Percentiles rank a stretch among this genome's conserved stretches.
Evolutionary conservation across 2,113 vertebrate genomes (phyloP).

Genomic region (Toxotes chatareus): DNA sequence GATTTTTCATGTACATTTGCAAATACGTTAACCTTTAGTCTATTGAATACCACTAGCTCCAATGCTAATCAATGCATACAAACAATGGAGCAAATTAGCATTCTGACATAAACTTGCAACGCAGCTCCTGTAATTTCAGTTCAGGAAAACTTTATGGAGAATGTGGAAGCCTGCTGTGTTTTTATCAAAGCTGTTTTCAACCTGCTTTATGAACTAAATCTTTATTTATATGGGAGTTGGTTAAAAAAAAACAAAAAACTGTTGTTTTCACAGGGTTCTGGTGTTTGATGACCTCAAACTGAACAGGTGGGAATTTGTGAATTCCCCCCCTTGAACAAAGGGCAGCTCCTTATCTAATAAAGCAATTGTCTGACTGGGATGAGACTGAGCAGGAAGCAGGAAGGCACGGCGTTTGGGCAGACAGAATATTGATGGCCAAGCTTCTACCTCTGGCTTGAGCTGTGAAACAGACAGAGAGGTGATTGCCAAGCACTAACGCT

Average conservation of each 20-base stretch:
- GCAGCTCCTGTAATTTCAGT: not conserved
- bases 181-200: not conserved
- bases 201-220: not conserved
- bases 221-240: not conserved
- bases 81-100: not conserved
- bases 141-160: not conserved
- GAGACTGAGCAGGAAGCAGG: constrained; percentile 2
- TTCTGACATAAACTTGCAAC: not conserved
- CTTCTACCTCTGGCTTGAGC: constrained; percentile 59
- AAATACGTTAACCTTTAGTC: not conserved
- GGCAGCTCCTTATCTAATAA: constrained; percentile 65
- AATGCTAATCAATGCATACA: not conserved
- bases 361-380: constrained; percentile 55
- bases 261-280: not conserved
- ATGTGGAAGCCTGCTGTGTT: not conserved
- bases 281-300: constrained; percentile 2
- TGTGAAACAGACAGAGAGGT: constrained; percentile 54
- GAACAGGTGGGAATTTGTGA: not conserved
- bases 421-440: constrained; percentile 71
- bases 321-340: constrained; percentile 13
- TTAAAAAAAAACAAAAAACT: not conserved
- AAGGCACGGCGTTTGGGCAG: constrained; percentile 10
- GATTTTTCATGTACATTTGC: not conserved
- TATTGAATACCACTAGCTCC: not conserved
- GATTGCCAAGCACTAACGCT: constrained; percentile 55